Conservation (phyloP, 2,797 vertebrate genomes). For the Notamacropus eugenii region DNA sequence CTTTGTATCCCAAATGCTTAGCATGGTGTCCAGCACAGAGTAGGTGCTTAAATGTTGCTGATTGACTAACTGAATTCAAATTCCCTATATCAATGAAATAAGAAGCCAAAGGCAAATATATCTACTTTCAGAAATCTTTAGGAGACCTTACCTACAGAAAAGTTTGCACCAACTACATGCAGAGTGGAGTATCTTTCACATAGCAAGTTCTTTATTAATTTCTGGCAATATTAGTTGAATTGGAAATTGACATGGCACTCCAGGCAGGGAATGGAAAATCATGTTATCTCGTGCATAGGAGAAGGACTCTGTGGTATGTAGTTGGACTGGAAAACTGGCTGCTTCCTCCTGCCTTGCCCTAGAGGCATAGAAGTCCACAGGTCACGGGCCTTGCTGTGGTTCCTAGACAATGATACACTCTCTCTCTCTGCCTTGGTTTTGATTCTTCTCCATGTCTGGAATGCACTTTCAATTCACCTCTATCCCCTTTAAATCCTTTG, state of each 20-base stretch:
- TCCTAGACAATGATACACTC: background rate
- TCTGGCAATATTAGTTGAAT: background rate
- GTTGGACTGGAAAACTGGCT: conserved; percentile 48
- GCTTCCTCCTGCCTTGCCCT: conserved; percentile 57
- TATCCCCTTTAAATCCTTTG: background rate
- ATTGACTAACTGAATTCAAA: background rate
- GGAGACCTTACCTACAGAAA: background rate
- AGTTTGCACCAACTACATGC: background rate
- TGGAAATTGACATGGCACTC: background rate
- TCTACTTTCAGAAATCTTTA: background rate
- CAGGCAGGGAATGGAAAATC: background rate
- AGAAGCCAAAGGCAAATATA: background rate
- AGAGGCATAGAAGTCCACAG: conserved; percentile 39
- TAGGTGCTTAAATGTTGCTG: background rate
- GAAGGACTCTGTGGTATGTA: background rate
- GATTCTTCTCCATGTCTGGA: background rate
- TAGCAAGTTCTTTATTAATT: background rate
- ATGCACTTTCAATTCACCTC: background rate
- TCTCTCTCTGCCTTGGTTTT: background rate
- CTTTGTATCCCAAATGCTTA: background rate
- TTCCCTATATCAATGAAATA: background rate
- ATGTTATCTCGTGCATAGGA: background rate
- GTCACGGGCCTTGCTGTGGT: background rate
- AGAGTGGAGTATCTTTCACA: background rate
- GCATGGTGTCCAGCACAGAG: background rate